Percentiles rank a stretch among this genome's conserved stretches.
These are phyloP conservation scores for Myanophis thanlyinensis DNA, from an alignment of 2,113 vertebrate species.

Conservation along the genomic window DNA sequence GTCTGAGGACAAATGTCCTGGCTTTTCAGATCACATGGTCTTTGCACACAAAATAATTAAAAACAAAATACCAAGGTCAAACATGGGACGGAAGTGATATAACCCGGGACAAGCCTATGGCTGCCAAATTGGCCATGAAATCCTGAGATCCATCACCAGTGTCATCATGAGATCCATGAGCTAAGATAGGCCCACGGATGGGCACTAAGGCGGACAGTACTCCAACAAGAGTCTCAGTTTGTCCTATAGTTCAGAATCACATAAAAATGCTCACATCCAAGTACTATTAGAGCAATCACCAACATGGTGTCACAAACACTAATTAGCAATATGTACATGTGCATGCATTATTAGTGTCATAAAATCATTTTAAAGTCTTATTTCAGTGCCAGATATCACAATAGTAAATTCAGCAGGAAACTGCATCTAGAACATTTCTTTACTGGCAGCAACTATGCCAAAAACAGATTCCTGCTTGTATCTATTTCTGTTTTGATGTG, in stretches of 20 bases:
- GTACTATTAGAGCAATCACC: not conserved
- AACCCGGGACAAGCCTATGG: not conserved
- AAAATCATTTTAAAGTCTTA: not conserved
- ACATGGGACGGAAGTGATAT: not conserved
- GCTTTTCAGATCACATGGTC: not conserved
- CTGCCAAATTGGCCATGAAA: not conserved
- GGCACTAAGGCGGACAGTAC: not conserved
- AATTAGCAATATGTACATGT: not conserved
- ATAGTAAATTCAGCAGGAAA: not conserved
- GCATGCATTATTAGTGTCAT: not conserved
- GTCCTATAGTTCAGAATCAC: not conserved
- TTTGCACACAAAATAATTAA: not conserved
- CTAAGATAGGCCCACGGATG: not conserved
- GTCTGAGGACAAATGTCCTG: not conserved
- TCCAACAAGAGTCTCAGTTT: not conserved
- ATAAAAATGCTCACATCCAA: not conserved
- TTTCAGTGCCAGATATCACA: not conserved
- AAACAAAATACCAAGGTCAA: not conserved
- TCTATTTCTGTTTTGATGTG: not conserved
- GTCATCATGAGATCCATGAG: not conserved
- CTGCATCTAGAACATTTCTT: not conserved
- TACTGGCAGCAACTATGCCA: not conserved
- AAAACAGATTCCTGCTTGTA: not conserved
- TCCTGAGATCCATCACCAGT: not conserved
- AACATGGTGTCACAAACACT: not conserved